These are phyloP conservation scores for Acipenser transmontanus DNA, from an alignment of 2,797 vertebrate species.

Conservation along the genomic window DNA sequence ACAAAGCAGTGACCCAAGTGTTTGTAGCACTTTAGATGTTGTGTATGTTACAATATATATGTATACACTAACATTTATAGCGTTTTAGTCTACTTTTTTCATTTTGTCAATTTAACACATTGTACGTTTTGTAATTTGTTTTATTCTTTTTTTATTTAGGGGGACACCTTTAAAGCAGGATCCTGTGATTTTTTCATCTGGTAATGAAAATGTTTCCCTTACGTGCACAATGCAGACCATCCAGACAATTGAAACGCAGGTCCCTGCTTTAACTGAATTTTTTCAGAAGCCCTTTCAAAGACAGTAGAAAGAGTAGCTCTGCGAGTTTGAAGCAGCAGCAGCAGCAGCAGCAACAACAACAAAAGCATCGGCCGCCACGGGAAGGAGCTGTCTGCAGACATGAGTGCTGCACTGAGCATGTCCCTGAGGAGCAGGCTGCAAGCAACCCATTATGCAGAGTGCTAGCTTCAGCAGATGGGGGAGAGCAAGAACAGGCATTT, in stretches of 20 bases:
- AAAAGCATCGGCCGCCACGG: constrained; percentile 48
- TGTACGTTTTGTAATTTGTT: neutral
- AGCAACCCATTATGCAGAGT: constrained; percentile 64
- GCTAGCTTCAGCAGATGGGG: constrained; percentile 54
- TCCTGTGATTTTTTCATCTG: neutral
- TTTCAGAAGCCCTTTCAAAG: constrained; percentile 56
- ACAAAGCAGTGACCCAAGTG: no score
- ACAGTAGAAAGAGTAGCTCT: constrained; percentile 30
- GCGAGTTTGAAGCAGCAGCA: constrained; percentile 46
- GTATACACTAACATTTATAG: no score
- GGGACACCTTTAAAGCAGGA: neutral
- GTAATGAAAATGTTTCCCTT: neutral
- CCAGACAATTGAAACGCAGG: constrained; percentile 62
- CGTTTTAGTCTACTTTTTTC: no score
- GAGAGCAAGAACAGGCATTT: constrained; percentile 50
- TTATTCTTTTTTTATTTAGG: constrained; percentile 6
- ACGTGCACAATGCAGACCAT: constrained; percentile 58
- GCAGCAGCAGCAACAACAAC: constrained; percentile 42
- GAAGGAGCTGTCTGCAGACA: constrained; percentile 55
- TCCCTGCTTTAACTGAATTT: constrained; percentile 63
- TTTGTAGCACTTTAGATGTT: no score
- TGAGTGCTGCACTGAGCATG: constrained; percentile 62
- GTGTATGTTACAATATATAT: no score
- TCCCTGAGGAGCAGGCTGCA: constrained; percentile 57
- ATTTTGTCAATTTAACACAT: neutral